Base-by-base conservation (phyloP, 37 sponge, comb jelly and placozoan species). In the Aplysina aerophoba region DNA sequence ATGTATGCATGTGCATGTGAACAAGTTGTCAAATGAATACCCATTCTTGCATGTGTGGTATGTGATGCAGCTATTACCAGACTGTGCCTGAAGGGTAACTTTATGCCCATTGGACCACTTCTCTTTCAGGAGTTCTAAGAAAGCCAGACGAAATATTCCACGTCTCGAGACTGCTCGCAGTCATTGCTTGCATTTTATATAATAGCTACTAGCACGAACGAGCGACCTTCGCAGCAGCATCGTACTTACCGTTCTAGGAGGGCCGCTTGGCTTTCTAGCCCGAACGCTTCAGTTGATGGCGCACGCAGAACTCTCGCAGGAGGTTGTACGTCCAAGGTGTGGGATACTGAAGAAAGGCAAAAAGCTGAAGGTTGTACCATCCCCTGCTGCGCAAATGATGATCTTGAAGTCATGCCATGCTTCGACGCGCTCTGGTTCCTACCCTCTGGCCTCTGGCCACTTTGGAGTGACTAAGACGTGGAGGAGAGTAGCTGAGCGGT, bases 251-350 rank as follows among this genome's bases (percentile, higher is more conserved):
- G 64, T 62, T 62, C 28, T 62, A 62, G 64, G 64, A 62, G 64
- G 11, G 5, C 64, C 11, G 64, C 3, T 62, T 28, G n/a, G n/a
- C n/a, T n/a, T n/a, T 62, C 12, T 62, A 13, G 11, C 64, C 64
- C 11, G 64, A 62, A 62, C 64, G 64, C 64, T 62, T 62, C 24
- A 62, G 64, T 13, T 62, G 64, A 11, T 62, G 64, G 64, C 24
- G 64, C 64, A 13, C 28, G 64, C 64, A 62, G 64, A 62, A 62
- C 64, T 62, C 25, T 62, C 64, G 64, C 64, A 62, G 64, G 11
- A 62, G 64, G 64, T 62, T 62, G 64, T 62, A 62, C 64, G 64
- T 62, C 64, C 64, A 62, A 62, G 64, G 3, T 62, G 64, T 62
- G 12, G 64, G 64, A n/a, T 62, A n/a, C n/a, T n/a, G n/a, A n/a